Evolutionary conservation across 2,888 invertebrate genomes (phyloP), one percentile per base, ranked within the genome.

Genomic region (Brenthis ino): DNA sequence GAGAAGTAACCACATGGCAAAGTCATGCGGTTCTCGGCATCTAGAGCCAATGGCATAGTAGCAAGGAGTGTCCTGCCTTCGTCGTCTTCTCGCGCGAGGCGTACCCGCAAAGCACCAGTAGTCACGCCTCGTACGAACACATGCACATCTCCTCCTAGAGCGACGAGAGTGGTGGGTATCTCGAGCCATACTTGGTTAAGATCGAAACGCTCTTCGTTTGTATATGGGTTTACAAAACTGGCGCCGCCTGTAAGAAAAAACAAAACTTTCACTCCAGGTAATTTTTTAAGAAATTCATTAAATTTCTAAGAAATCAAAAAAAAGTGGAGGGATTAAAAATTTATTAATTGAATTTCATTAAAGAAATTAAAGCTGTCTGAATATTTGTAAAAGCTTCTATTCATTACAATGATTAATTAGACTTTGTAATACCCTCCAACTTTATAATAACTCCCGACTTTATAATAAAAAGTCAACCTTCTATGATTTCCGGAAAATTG

Each of bases 101-200:
- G 90, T 73, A 91, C 89, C 73, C 86, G 84, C 75, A 93, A 80
- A 69, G 77, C 79, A 47, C 77, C 78, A 70, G 79, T 86, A 84
- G 78, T 88, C 75, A 75, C 92, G 79, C 82, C 94, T 81, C 93
- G 94, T 77, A 97, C 94, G 84, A 94, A 94, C 76, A 97, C 94
- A 83, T 95, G 95, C 70, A 97, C 94, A 86, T 97, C 97, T 74
- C 97, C 97, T 76, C 96, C 96, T 77, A 97, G 90, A 47, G 97
- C 97, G 70, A 95, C 95, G 83, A 97, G 95, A 58, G 95, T 94
- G 75, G 95, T 94, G n/a, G 97, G 96, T 77, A 96, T 94, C 82
- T 95, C 94, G 79, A 96, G 92, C 90, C 95, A 92, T 91, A 92
- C 87, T 85, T 90, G 86, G 76, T 82, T 86, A 56, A 93, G 85